These are phyloP conservation scores for Temnopleurus reevesii DNA, from an alignment of 53 echinoderm and acorn worm species.

Conservation along the genomic window DNA sequence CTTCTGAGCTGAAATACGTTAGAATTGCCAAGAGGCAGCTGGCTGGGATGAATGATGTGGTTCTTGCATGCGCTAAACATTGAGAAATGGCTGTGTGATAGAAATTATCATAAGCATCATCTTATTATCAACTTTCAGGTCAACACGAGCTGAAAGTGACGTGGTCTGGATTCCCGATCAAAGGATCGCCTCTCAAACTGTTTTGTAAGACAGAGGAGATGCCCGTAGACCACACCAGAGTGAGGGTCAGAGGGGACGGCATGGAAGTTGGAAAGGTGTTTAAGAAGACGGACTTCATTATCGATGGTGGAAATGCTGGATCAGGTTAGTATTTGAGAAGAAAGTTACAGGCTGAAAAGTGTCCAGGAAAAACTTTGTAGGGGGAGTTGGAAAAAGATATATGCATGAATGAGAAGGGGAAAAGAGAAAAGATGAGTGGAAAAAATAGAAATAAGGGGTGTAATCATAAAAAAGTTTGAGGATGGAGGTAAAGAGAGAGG, in stretches of 20 bases:
- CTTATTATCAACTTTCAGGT: too few species aligned
- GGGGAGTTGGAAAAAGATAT: background rate
- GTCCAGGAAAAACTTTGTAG: background rate
- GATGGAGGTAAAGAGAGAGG: background rate
- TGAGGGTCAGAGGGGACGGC: constrained; percentile 70
- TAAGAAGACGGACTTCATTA: constrained; percentile 74
- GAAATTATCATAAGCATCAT: too few species aligned
- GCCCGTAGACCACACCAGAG: constrained; percentile 82
- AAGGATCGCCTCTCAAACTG: constrained; percentile 81
- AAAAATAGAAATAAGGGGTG: background rate
- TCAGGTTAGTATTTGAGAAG: constrained; percentile 67
- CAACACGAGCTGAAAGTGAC: constrained; percentile 70
- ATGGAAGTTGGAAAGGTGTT: constrained; percentile 64
- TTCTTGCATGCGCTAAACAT: too few species aligned
- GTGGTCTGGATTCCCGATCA: constrained; percentile 74
- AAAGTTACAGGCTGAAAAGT: too few species aligned
- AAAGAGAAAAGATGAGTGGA: background rate
- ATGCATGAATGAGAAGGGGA: background rate
- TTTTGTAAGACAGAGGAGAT: constrained; percentile 67
- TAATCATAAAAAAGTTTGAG: background rate
- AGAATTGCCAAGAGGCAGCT: too few species aligned
- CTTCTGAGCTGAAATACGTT: too few species aligned
- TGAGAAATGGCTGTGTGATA: too few species aligned
- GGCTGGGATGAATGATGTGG: too few species aligned
- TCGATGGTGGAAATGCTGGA: constrained; percentile 89